phyloP scores from a whole-genome alignment of 2,113 vertebrate species.

The Calyptomena viridis region DNA sequence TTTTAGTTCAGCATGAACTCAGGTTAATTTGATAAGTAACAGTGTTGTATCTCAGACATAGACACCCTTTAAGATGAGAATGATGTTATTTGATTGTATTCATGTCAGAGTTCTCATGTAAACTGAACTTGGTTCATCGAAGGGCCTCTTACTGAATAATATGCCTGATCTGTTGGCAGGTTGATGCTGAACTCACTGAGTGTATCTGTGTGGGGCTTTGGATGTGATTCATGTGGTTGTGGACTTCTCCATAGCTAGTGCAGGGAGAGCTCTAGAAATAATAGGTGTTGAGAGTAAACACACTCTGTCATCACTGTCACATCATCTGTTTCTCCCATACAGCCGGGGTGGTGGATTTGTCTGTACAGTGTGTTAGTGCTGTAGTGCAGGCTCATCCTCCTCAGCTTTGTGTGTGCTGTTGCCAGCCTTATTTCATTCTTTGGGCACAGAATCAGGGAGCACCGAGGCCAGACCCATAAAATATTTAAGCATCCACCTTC shows the following conservation, averaged over 20 bases:
- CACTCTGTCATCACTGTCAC: neutral
- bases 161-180: neutral
- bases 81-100: neutral
- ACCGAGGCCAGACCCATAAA: neutral
- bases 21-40: neutral
- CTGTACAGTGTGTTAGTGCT: neutral
- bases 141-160: neutral
- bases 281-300: neutral
- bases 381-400: accelerated
- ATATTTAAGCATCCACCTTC: neutral
- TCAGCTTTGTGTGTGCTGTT: neutral
- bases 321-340: neutral
- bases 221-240: accelerated
- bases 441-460: neutral
- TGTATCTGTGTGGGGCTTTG: neutral
- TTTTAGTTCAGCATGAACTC: neutral
- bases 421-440: neutral
- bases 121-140: neutral
- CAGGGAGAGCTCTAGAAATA: neutral
- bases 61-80: neutral
- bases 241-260: neutral
- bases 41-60: neutral
- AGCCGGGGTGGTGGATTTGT: neutral
- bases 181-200: neutral
- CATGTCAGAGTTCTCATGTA: neutral